Percentiles rank a stretch among this genome's conserved stretches.
Conservation (phyloP, 2,797 vertebrate species). For the Etheostoma nigrum region DNA sequence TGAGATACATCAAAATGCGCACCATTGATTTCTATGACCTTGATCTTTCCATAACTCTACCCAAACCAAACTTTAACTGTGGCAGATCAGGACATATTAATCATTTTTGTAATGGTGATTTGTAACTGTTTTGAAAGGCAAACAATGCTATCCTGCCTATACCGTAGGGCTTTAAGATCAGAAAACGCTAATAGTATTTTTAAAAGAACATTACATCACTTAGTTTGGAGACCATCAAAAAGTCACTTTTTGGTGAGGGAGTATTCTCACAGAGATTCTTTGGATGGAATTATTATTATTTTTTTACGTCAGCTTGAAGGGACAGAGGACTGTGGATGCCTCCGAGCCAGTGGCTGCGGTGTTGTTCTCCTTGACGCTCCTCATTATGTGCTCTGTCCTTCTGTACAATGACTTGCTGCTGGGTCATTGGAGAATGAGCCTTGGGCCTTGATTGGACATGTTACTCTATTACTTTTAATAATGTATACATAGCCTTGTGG, state of each 20-base stretch:
- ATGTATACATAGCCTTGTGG: conserved; percentile 62
- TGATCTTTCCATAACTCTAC: background rate
- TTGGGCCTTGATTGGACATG: conserved; percentile 70
- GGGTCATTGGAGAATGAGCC: conserved; percentile 78
- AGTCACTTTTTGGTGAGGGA: background rate
- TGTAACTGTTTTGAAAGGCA: background rate
- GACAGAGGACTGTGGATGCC: conserved; percentile 11
- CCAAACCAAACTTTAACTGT: background rate
- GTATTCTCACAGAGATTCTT: background rate
- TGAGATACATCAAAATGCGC: too few species aligned
- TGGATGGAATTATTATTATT: background rate
- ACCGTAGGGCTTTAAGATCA: background rate
- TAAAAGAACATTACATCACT: background rate
- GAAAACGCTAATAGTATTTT: background rate
- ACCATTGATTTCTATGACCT: background rate
- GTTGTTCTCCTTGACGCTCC: conserved; percentile 66
- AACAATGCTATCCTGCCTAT: too few species aligned
- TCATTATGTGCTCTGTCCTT: conserved; percentile 76
- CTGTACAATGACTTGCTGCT: conserved; percentile 72
- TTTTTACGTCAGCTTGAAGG: conserved; percentile 11
- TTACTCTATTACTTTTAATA: conserved; percentile 79
- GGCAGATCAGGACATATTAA: background rate
- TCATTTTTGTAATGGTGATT: background rate
- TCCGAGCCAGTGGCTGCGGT: conserved; percentile 27
- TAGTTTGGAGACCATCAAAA: background rate